A percentile compares a stretch with the other conserved stretches of the same genome.
These are phyloP conservation scores for Rhinogobio ventralis DNA, from an alignment of 2,797 vertebrate species.

Conservation along the genomic window DNA sequence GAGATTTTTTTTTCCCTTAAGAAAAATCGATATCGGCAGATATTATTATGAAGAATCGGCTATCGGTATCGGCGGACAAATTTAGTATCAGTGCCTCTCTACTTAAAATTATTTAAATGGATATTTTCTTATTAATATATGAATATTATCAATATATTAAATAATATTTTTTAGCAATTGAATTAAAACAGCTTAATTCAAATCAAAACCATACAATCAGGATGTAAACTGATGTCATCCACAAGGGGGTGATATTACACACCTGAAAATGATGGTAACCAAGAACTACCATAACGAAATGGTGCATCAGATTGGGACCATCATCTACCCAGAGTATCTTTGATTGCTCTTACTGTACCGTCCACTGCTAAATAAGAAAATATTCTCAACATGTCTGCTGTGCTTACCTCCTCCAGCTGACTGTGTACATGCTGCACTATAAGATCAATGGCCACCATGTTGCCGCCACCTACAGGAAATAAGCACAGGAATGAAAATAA, in stretches of 20 bases:
- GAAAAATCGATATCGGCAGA: no score
- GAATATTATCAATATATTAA: no score
- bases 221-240: not conserved
- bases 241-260: conserved; percentile 15
- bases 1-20: no score
- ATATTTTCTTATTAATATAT: no score
- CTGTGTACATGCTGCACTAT: conserved; percentile 98
- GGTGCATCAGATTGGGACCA: not conserved
- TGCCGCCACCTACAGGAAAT: conserved; percentile 85
- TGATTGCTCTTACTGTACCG: not conserved
- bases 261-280: not conserved
- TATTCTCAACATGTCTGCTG: not conserved
- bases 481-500: conserved; percentile 23
- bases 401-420: conserved; percentile 94
- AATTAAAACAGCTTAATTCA: no score
- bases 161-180: no score
- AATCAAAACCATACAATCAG: no score
- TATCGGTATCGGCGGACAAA: no score
- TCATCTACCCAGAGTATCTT: not conserved
- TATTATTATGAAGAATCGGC: no score
- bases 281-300: not conserved
- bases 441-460: conserved; percentile 94
- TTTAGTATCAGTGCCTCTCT: no score
- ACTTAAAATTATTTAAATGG: no score
- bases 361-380: not conserved